Evolutionary conservation across 2,888 invertebrate species (phyloP), one percentile per base, ranked within the genome.

Genomic region (Acanthacorydalis orientalis): DNA sequence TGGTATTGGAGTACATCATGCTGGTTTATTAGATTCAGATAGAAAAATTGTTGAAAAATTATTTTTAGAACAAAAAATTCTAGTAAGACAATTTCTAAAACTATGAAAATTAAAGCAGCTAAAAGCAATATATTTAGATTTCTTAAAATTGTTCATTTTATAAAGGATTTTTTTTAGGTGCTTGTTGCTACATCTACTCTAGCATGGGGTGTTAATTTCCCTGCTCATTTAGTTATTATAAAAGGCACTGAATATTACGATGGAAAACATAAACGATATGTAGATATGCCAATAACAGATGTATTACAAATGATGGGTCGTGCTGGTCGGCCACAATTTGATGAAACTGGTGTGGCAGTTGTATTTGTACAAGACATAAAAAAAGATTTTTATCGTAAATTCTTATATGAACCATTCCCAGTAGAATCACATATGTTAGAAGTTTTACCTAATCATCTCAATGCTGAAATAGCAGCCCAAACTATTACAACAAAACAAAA

Each of bases 221-320:
- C 98, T 1, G 97, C 98, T 0, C 96, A 97, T 66, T 67, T 96
- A 44, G 96, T 99, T 0, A 84, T 98, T n/a, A 83, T 99, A 54
- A 98, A 98, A 65, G 66, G 97, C 49, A 99, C 98, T 0, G 98
- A 99, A 65, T 99, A 91, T 65, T 99, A 85, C 63, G 98, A 99
- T 64, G 96, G 95, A 1, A 96, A 97, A 64, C 80, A 81, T 31
- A 88, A 91, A 62, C 78, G 95, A 55, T 99, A 99, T 65, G 91
- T 97, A 9, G 98, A 99, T 61, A 98, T 98, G 86, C 98, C 98
- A 1, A 96, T 99, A 44, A 99, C 98, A 1, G 97, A 98, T 68
- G 96, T 99, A 0, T 70, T 99, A 49, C 98, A 99, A 68, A 99
- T 99, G 98, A 97, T 98, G 85, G 98, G 98, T 2, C 75, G 98